phyloP scores from a whole-genome alignment of 92 coral and sea anemone species.

The Epizoanthus rinbou region DNA sequence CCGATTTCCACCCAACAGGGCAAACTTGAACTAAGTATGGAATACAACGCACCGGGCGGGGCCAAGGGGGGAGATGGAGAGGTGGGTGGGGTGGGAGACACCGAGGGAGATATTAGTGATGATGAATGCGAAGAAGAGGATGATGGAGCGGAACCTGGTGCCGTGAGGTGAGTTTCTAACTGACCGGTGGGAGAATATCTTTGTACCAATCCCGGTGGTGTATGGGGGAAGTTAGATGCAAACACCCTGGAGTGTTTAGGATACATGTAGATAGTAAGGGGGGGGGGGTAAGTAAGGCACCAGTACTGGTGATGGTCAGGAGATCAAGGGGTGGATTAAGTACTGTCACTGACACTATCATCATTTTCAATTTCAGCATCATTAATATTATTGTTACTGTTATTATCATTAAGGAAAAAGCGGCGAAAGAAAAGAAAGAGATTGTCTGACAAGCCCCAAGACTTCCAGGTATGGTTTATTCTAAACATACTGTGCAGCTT shows the following conservation, averaged over 20 bases:
- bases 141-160: conserved; percentile 11
- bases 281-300: too few species aligned
- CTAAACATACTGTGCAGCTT: background rate
- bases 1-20: conserved; percentile 1
- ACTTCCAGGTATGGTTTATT: conserved; percentile 66
- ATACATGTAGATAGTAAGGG: too few species aligned
- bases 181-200: too few species aligned
- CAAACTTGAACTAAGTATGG: conserved; percentile 14
- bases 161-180: conserved; percentile 2
- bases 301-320: too few species aligned
- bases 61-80: conserved; percentile 3
- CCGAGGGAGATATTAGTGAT: background rate
- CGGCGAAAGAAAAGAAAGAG: conserved; percentile 56
- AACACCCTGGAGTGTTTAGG: background rate
- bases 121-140: conserved; percentile 18
- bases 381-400: background rate
- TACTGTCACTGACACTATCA: background rate
- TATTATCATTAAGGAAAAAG: conserved; percentile 32
- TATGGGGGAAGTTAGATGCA: background rate
- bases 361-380: background rate
- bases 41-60: conserved; percentile 30
- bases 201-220: background rate
- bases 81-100: background rate
- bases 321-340: background rate
- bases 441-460: conserved; percentile 82